Conservation (phyloP, 2,888 invertebrate genomes). For the Phalera bucephala region DNA sequence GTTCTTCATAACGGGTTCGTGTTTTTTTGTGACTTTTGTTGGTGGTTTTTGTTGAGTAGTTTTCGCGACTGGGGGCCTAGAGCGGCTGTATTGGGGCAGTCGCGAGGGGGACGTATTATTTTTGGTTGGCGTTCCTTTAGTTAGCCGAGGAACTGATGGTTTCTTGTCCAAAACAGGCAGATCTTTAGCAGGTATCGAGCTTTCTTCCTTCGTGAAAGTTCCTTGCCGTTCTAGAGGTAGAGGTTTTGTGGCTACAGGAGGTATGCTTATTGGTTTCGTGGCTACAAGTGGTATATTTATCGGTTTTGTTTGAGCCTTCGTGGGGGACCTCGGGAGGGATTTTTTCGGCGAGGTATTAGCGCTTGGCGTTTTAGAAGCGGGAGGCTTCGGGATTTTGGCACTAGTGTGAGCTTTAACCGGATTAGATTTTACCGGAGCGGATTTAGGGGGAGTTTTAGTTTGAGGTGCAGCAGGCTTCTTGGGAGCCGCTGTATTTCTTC, state of each 20-base stretch:
- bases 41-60: conserved; percentile 41
- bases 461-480: conserved; percentile 52
- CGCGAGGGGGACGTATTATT: conserved; percentile 72
- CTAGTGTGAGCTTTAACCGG: conserved; percentile 50
- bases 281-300: conserved; percentile 43
- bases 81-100: conserved; percentile 58
- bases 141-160: conserved; percentile 36
- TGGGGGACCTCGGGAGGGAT: conserved; percentile 52
- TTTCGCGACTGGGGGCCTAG: conserved; percentile 52
- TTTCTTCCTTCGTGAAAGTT: conserved; percentile 95
- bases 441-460: conserved; percentile 41
- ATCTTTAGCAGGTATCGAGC: conserved; percentile 62
- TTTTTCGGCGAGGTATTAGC: conserved; percentile 68
- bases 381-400: conserved; percentile 54
- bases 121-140: conserved; percentile 55
- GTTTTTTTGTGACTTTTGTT: conserved; percentile 40
- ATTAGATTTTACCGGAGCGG: conserved; percentile 35
- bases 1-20: conserved; percentile 65
- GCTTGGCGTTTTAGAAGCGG: conserved; percentile 46
- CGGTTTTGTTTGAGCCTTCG: conserved; percentile 51
- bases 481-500: conserved; percentile 54
- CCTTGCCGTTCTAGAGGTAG: conserved; percentile 90
- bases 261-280: conserved; percentile 66
- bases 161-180: conserved; percentile 61
- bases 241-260: conserved; percentile 58